Base-by-base conservation (phyloP, 2,888 invertebrate species). In the Diarsia brunnea region DNA sequence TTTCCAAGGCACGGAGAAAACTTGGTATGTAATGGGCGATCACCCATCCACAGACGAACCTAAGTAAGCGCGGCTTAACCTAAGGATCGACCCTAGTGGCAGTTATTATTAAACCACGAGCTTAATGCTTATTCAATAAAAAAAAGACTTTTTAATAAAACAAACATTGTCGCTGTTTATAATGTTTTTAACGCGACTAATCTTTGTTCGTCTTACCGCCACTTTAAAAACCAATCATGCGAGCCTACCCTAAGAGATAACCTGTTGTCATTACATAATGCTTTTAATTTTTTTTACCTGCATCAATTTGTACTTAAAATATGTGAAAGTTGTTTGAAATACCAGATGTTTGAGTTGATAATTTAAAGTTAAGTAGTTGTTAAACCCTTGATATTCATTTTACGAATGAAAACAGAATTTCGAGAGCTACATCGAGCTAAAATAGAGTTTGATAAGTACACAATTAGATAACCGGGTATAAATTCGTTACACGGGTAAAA, bases 181-280 rank as follows among this genome's bases (percentile, higher is more conserved):
- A 63, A 49, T 74, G 21, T 73, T 79, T 49, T 63, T 27, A 78
- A 68, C 55, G 38, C n/a, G n/a, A 55, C 38, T 58, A 58, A 80
- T 75, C 63, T 49, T 51, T 68, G 63, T 66, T 78, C 55, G 0
- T 58, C 49, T 51, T 27, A 45, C 74, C 79, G 79, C 73, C 60
- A 78, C 73, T 78, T 66, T 21, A 38, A 53, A 73, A 31, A 43
- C 27, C 67, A 7, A 14, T 64, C 80, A 79, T 51, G 75, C 63
- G 19, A 4, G 27, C 24, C 49, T 58, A 55, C 19, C 24, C 45
- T 51, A 51, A 45, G 58, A 58, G 49, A 58, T 58, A 53, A 61
- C 55, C 14, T 12, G 12, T 12, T 55, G 7, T 53, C 61, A 74
- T 74, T 67, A 73, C 61, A 55, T 8, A 67, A 73, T 21, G 63